These are phyloP conservation scores for Epinotia brunnichana DNA, from an alignment of 2,888 invertebrate species.

Conservation along the genomic window DNA sequence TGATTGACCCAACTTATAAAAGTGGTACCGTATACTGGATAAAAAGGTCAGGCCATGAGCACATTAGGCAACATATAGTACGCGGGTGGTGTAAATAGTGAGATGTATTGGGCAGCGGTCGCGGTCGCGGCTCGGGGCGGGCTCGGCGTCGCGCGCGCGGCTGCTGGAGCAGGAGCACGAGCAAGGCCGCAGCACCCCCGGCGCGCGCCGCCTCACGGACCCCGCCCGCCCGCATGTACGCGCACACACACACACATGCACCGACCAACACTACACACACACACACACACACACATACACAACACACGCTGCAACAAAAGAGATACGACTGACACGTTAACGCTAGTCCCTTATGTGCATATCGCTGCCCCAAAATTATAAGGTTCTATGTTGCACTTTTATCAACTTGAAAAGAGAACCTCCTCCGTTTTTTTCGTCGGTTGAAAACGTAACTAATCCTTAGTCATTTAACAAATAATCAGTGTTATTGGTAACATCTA, in stretches of 20 bases:
- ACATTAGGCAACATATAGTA: slow-evolving; percentile 14
- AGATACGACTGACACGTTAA: slow-evolving; percentile 2
- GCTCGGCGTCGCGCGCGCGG: slow-evolving; percentile 70
- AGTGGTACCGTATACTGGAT: too few relatives aligned
- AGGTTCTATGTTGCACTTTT: too few relatives aligned
- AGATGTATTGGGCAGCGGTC: slow-evolving; percentile 48
- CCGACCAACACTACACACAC: background rate
- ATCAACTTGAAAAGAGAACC: too few relatives aligned
- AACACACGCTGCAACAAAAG: slow-evolving; percentile 1
- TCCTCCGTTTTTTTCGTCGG: too few relatives aligned
- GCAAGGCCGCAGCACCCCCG: slow-evolving; percentile 81
- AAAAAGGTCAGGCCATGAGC: too few relatives aligned
- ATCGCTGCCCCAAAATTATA: too few relatives aligned
- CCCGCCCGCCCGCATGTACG: slow-evolving; percentile 54
- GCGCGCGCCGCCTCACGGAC: slow-evolving; percentile 62
- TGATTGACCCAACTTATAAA: too few relatives aligned
- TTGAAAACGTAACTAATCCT: too few relatives aligned
- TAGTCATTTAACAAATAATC: too few relatives aligned
- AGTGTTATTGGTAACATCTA: too few relatives aligned
- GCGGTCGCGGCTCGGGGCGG: slow-evolving; percentile 47
- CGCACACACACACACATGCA: slow-evolving; percentile 20
- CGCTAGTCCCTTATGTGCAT: too few relatives aligned
- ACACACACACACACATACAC: too few relatives aligned
- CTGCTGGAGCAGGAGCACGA: slow-evolving; percentile 80
- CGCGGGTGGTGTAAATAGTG: slow-evolving; percentile 48